Evolutionary conservation across 2,888 invertebrate species (phyloP), one percentile per base, ranked within the genome.

Genomic region (Leucophora obtusa): DNA sequence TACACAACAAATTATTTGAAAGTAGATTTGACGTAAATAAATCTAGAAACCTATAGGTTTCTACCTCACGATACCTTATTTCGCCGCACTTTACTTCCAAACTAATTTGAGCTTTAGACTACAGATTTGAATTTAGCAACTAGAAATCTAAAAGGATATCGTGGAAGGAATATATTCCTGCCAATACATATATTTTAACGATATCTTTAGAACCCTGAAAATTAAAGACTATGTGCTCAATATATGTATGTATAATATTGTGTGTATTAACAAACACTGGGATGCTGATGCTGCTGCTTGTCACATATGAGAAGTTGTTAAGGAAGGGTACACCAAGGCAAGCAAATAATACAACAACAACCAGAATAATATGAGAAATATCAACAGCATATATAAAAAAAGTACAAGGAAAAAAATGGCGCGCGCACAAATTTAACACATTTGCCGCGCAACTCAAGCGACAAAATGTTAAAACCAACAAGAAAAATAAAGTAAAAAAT

Each of bases 401-500:
- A 17, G 50, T 54, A 50, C 3, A 15, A 71, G 35, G 56, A 59
- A 76, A 80, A 65, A 81, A 77, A 81, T 81, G 81, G 73, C 81
- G 81, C 81, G 81, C 81, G 81, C 81, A 81, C 76, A 77, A 77
- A 73, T 81, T 77, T 77, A 81, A 70, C 76, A 81, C 81, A 77
- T 81, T 81, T 80, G 78, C 82, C 80, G 80, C 82, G 63, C 83
- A 80, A 82, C 82, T 82, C 83, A 76, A 78, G 80, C 83, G 73
- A 82, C 80, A 82, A 82, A 80, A 80, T 82, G 59, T 65, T 75
- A 76, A 81, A 75, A 75, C 77, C 72, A 79, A 68, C 73, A 60
- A 17, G 17, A 47, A 65, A 24, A 53, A 33, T 35, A 66, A 38
- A 17, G 7, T 24, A 43, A 56, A 47, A 74, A 47, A 70, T 1